Conservation (phyloP, 2,797 vertebrate genomes). For the Eutrigla gurnardus region DNA sequence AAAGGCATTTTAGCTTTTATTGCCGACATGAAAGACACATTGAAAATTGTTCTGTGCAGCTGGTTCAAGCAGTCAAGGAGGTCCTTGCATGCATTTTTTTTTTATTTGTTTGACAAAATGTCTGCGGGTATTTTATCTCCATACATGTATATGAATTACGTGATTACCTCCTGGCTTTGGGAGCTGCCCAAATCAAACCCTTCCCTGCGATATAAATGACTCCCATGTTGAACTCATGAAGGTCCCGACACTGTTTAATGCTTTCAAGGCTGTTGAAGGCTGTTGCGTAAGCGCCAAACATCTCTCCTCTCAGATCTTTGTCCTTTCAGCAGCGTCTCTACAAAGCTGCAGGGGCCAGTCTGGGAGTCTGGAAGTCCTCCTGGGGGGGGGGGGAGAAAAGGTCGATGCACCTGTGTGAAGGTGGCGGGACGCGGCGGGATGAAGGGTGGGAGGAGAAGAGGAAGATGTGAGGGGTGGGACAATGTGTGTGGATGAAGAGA, state of each 20-base stretch:
- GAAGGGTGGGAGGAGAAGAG: slow-evolving; percentile 40
- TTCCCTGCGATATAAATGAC: slow-evolving; percentile 48
- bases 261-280: slow-evolving; percentile 41
- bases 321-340: slow-evolving; percentile 40
- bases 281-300: slow-evolving; percentile 43
- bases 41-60: slow-evolving; percentile 65
- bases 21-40: slow-evolving; percentile 69
- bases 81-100: slow-evolving; percentile 48
- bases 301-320: slow-evolving; percentile 48
- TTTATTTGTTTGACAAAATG: slow-evolving; percentile 52
- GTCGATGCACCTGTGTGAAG: slow-evolving; percentile 61
- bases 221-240: slow-evolving; percentile 43
- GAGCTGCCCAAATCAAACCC: slow-evolving; percentile 43
- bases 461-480: slow-evolving; percentile 15
- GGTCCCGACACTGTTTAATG: slow-evolving; percentile 26
- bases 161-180: slow-evolving; percentile 47
- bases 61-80: slow-evolving; percentile 32
- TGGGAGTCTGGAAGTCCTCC: slow-evolving; percentile 34
- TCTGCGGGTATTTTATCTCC: slow-evolving; percentile 26
- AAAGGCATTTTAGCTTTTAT: slow-evolving; percentile 67
- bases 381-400: slow-evolving; percentile 32
- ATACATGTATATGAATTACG: slow-evolving; percentile 38
- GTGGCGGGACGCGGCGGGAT: slow-evolving; percentile 5
- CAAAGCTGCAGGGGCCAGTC: slow-evolving; percentile 38
- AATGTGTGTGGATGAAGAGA: slow-evolving; percentile 41